phyloP scores from a whole-genome alignment of 2,797 vertebrate genomes.

The Manis crassicaudata region DNA sequence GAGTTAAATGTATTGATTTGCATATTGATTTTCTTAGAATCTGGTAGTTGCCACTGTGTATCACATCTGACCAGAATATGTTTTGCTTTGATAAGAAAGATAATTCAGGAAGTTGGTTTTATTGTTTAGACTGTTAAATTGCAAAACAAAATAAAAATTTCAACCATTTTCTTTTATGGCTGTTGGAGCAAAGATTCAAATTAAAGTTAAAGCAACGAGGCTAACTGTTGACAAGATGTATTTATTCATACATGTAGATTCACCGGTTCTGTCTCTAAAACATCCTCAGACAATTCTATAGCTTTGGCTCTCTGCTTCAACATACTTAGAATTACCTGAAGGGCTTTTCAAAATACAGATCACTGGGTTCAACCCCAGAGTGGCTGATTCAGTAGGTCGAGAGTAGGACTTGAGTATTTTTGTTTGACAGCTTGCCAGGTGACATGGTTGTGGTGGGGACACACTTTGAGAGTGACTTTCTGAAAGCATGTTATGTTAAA shows the following conservation, averaged over 20 bases:
- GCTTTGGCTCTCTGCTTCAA: not conserved
- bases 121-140: constrained; percentile 65
- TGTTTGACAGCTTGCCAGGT: not conserved
- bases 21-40: constrained; percentile 77
- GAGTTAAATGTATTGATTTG: constrained; percentile 78
- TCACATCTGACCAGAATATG: constrained; percentile 42
- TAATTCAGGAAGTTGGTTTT: constrained; percentile 65
- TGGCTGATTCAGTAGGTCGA: not conserved
- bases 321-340: not conserved
- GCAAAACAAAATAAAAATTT: constrained; percentile 65
- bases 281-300: not conserved
- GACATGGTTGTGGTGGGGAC: not conserved
- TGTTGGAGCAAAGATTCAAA: constrained; percentile 38
- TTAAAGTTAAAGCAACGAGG: constrained; percentile 21
- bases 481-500: not conserved
- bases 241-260: constrained; percentile 14
- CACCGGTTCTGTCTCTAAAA: not conserved
- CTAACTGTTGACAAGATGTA: constrained; percentile 25
- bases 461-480: not conserved
- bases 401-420: not conserved
- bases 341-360: not conserved
- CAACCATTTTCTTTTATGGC: constrained; percentile 62
- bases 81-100: constrained; percentile 72
- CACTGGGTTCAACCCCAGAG: not conserved
- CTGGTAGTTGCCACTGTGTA: constrained; percentile 59